These are phyloP conservation scores for Drosophila kepulauana DNA, from an alignment of 1,140 invertebrate genomes.

Conservation along the genomic window DNA sequence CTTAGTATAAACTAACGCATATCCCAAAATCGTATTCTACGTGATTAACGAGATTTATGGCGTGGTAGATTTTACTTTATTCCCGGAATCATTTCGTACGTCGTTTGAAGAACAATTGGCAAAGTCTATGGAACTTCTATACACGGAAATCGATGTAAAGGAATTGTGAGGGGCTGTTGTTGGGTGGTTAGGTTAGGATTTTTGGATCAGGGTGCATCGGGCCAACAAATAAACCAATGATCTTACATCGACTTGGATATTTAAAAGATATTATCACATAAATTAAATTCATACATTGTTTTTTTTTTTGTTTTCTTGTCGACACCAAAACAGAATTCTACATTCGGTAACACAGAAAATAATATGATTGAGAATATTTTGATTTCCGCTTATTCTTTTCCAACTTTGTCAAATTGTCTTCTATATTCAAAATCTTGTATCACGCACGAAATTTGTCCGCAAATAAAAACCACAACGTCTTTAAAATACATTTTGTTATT, in stretches of 20 bases:
- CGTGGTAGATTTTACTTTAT: constrained; percentile 59
- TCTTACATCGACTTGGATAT: constrained; percentile 31
- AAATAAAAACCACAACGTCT: constrained; percentile 81
- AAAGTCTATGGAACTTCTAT: constrained; percentile 50
- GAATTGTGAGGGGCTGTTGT: not conserved
- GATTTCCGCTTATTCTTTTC: constrained; percentile 77
- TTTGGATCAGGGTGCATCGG: not conserved
- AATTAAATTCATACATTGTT: constrained; percentile 27
- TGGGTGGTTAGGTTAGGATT: not conserved
- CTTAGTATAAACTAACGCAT: constrained; percentile 53
- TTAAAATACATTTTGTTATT: constrained; percentile 47
- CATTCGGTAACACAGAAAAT: constrained; percentile 68
- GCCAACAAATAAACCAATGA: constrained; percentile 47
- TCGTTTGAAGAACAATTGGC: constrained; percentile 62
- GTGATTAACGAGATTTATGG: constrained; percentile 15
- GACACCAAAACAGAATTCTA: constrained; percentile 85
- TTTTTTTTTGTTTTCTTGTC: constrained; percentile 32
- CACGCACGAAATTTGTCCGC: constrained; percentile 74
- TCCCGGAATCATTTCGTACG: constrained; percentile 71
- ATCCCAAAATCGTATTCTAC: constrained; percentile 13
- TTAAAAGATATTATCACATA: constrained; percentile 20
- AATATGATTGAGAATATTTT: constrained; percentile 62
- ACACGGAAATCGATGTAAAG: constrained; percentile 45
- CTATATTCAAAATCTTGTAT: constrained; percentile 20
- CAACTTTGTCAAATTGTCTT: constrained; percentile 59